Evolutionary conservation across 2,888 invertebrate genomes (phyloP), one percentile per base, ranked within the genome.

Genomic region (Argyresthia goedartella): DNA sequence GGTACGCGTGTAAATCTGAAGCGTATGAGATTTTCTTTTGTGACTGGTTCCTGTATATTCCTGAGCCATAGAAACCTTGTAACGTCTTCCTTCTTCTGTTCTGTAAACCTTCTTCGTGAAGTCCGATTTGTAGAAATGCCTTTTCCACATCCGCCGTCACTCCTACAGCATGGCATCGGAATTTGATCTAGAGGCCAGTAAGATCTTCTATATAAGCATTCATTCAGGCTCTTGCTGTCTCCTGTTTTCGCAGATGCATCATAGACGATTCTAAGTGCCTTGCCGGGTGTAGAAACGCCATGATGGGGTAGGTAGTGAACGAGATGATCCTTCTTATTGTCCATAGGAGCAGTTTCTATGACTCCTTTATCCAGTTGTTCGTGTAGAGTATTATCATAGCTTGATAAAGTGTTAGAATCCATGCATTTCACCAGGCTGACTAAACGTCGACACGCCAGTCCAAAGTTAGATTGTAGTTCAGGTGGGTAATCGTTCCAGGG

Each of bases 41-140:
- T n/a, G 0, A 15, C 45, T 13, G 0, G 46, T n/a, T 2, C 2
- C 0, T 11, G 13, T 1, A 36, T 0, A 39, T 53, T 41, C n/a
- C 60, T 61, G 0, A 59, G 7, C 60, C 60, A 64, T 1, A 61
- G 49, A 45, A 61, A 60, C 15, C 60, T 50, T 1, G 59, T 61
- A 0, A 62, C 62, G 36, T 61, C 60, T 45, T 56, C 42, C n/a
- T n/a, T 39, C 60, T 59, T 8, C 49, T 1, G 1, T 53, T 42
- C 33, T 63, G 58, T 0, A 65, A 51, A 1, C 54, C 56, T 13
- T 60, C n/a, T n/a, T n/a, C n/a, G n/a, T n/a, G n/a, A n/a, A n/a
- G n/a, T n/a, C n/a, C n/a, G n/a, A n/a, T n/a, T 51, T 59, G 61
- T 13, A 63, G 47, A 54, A 65, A 63, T 0, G 60, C 62, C 42